A percentile compares a stretch with the other conserved stretches of the same genome.
phyloP scores from a whole-genome alignment of 2,888 invertebrate genomes.

The Mongoloraphidia duomilia region DNA sequence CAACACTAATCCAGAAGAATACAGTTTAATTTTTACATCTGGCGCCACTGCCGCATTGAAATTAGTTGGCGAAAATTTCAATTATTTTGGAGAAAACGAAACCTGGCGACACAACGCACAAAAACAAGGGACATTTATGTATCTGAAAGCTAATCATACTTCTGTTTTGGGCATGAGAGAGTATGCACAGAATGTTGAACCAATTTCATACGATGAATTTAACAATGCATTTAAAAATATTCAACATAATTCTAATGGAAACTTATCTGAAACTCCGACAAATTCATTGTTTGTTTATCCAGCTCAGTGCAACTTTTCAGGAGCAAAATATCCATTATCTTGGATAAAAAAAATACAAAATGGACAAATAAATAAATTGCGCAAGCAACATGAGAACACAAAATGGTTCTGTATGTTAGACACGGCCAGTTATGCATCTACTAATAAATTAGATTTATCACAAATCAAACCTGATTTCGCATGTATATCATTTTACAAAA shows the following conservation, averaged over 20 bases:
- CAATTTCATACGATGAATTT: slow-evolving; percentile 43
- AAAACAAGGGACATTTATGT: slow-evolving; percentile 50
- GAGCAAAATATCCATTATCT: slow-evolving; percentile 70
- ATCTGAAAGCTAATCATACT: slow-evolving; percentile 85
- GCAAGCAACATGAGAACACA: slow-evolving; percentile 27
- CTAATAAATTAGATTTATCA: slow-evolving; percentile 62
- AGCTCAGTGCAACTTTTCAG: slow-evolving; percentile 91
- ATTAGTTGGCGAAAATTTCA: slow-evolving; percentile 67
- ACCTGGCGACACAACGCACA: slow-evolving; percentile 18
- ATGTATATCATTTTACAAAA: slow-evolving; percentile 88
- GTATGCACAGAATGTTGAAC: slow-evolving; percentile 41
- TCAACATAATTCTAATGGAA: slow-evolving; percentile 26
- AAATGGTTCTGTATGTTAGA: slow-evolving; percentile 71
- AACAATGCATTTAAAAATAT: slow-evolving; percentile 24
- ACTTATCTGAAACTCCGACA: slow-evolving; percentile 3
- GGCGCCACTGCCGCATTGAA: slow-evolving; percentile 84
- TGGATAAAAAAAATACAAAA: slow-evolving; percentile 50
- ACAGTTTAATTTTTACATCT: slow-evolving; percentile 83
- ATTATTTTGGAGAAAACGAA: slow-evolving; percentile 31
- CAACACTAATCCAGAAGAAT: slow-evolving; percentile 63
- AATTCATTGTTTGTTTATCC: slow-evolving; percentile 70
- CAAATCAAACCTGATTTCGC: slow-evolving; percentile 73
- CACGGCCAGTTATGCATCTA: slow-evolving; percentile 69
- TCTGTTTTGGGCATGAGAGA: slow-evolving; percentile 89
- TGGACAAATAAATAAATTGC: slow-evolving; percentile 36